These are phyloP conservation scores for Leptothorax acervorum DNA, from an alignment of 2,888 invertebrate genomes.

Conservation along the genomic window DNA sequence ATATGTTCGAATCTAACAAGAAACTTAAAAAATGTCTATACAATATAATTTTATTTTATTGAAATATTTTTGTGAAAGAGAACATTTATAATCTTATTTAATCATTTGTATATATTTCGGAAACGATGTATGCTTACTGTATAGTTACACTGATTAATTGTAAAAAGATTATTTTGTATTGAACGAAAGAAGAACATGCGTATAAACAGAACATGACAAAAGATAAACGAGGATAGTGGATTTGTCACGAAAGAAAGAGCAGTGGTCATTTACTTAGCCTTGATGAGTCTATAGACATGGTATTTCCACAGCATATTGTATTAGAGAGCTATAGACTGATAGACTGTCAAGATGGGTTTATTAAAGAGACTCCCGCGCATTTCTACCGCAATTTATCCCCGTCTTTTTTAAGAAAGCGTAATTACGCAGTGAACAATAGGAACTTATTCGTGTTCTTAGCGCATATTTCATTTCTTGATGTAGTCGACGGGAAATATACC, in stretches of 20 bases:
- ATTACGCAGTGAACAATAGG: neutral
- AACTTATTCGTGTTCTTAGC: neutral
- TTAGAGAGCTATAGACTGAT: neutral
- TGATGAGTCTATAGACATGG: slow-evolving; percentile 10
- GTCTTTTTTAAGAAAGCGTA: neutral
- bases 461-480: neutral
- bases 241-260: neutral
- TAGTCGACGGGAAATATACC: neutral
- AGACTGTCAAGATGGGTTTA: neutral
- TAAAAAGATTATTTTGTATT: neutral
- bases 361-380: neutral
- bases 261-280: neutral
- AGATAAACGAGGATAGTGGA: neutral
- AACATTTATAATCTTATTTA: slow-evolving; percentile 1
- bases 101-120: neutral
- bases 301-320: neutral
- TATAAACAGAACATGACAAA: neutral
- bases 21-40: neutral
- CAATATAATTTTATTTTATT: neutral
- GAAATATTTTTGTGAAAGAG: neutral
- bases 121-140: neutral
- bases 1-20: neutral
- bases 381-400: neutral
- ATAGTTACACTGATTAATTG: neutral
- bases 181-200: neutral